Evolutionary conservation across 2,797 vertebrate genomes (phyloP).

Genomic region (Anguilla pacifica): DNA sequence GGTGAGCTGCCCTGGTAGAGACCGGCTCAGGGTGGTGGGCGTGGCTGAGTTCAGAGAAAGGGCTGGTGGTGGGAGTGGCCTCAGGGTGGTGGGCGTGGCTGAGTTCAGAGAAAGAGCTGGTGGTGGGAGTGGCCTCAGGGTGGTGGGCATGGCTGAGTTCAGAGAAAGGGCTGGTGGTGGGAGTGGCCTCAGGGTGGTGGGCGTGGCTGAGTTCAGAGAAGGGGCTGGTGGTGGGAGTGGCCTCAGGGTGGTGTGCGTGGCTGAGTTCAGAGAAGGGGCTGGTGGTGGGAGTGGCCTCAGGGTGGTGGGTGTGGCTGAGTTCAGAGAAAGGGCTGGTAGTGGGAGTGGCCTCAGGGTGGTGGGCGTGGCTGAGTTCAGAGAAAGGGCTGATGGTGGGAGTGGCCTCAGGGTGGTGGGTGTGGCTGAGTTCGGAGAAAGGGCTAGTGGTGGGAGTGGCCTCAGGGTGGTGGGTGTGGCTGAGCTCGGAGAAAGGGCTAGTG

Average conservation of each 20-base stretch:
- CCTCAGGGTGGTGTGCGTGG: conserved; percentile 71
- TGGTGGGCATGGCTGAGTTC: conserved; percentile 79
- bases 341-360: conserved; percentile 59
- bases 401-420: conserved; percentile 69
- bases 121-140: conserved; percentile 56
- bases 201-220: conserved; percentile 82
- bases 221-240: conserved; percentile 71
- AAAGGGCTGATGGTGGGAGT: conserved; percentile 78
- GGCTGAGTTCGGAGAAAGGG: conserved; percentile 83
- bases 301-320: conserved; percentile 76
- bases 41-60: conserved; percentile 83
- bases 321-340: conserved; percentile 84
- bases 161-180: conserved; percentile 81
- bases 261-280: conserved; percentile 85
- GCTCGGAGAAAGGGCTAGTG: conserved; percentile 83
- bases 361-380: conserved; percentile 78
- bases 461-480: conserved; percentile 76
- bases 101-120: conserved; percentile 84
- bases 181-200: conserved; percentile 62
- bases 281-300: conserved; percentile 62
- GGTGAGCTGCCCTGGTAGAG: conserved; percentile 33
- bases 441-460: conserved; percentile 65
- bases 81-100: conserved; percentile 74
- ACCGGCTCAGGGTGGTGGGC: conserved; percentile 64
- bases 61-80: conserved; percentile 68